A percentile compares a stretch with the other conserved stretches of the same genome.
Evolutionary conservation across 1,140 invertebrate genomes (phyloP).

Genomic region (Steinernema khuongi): DNA sequence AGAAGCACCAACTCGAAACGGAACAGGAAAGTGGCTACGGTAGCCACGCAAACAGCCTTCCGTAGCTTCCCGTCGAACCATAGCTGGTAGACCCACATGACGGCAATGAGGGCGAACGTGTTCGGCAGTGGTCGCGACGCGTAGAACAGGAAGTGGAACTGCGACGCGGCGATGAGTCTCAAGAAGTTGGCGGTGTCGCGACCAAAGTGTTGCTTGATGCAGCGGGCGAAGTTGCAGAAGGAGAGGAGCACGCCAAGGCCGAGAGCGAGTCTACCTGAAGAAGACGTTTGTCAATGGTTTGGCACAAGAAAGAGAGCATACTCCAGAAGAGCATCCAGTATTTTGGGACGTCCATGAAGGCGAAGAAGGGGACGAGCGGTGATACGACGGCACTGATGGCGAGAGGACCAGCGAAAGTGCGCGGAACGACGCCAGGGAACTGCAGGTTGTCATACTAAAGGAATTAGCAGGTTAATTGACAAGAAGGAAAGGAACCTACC

Average conservation of each 20-base stretch:
- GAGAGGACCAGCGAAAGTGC: slow-evolving; percentile 90
- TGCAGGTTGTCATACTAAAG: slow-evolving; percentile 93
- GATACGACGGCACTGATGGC: slow-evolving; percentile 72
- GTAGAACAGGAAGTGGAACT: slow-evolving; percentile 98
- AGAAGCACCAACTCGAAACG: slow-evolving; percentile 80
- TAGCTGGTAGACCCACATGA: slow-evolving; percentile 74
- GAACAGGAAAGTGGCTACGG: slow-evolving; percentile 81
- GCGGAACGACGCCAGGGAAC: slow-evolving; percentile 94
- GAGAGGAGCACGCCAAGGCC: slow-evolving; percentile 71
- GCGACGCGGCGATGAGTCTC: slow-evolving; percentile 75
- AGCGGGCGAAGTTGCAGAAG: slow-evolving; percentile 70
- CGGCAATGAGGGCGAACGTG: slow-evolving; percentile 82
- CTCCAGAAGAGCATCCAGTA: slow-evolving; percentile 84
- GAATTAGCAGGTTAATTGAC: slow-evolving; percentile 13
- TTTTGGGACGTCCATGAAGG: slow-evolving; percentile 73
- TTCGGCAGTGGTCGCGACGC: slow-evolving; percentile 88
- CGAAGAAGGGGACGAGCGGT: slow-evolving; percentile 70
- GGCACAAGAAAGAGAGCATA: slow-evolving; percentile 63
- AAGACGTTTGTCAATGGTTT: too few relatives aligned
- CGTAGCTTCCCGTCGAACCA: slow-evolving; percentile 75
- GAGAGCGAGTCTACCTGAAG: slow-evolving; percentile 74
- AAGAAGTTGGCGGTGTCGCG: slow-evolving; percentile 74
- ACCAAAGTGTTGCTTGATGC: slow-evolving; percentile 73
- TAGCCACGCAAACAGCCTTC: slow-evolving; percentile 76
- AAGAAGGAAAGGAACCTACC: slow-evolving; percentile 64